Percentiles rank a stretch among this genome's conserved stretches.
These are phyloP conservation scores for Linyphia triangularis DNA, from an alignment of 2,888 invertebrate genomes.

Conservation along the genomic window DNA sequence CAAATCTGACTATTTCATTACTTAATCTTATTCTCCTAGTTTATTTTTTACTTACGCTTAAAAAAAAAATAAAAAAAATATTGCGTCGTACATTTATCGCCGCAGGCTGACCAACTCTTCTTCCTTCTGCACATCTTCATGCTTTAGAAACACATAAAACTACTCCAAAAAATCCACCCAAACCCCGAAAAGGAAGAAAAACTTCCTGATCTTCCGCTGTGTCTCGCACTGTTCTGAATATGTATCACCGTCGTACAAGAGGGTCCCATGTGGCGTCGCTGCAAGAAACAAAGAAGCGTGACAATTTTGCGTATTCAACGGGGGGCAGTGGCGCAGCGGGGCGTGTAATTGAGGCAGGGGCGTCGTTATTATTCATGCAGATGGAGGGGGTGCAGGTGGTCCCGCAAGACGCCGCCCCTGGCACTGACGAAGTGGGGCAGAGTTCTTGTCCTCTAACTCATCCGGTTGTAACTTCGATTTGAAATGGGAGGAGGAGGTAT, in stretches of 20 bases:
- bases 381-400: slow-evolving; percentile 65
- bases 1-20: no score
- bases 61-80: not conserved
- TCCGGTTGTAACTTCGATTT: slow-evolving; percentile 54
- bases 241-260: slow-evolving; percentile 46
- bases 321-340: slow-evolving; percentile 33
- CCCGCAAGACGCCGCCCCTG: slow-evolving; percentile 38
- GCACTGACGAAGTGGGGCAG: slow-evolving; percentile 68
- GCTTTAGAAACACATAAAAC: not conserved
- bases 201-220: no score
- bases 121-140: not conserved
- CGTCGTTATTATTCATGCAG: slow-evolving; percentile 66
- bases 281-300: slow-evolving; percentile 43
- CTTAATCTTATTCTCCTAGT: no score
- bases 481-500: not conserved
- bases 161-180: no score
- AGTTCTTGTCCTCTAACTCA: slow-evolving; percentile 35
- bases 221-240: slow-evolving; percentile 68
- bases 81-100: not conserved
- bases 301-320: slow-evolving; percentile 74
- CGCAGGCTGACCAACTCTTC: not conserved
- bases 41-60: no score
- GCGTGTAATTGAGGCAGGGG: slow-evolving; percentile 70
- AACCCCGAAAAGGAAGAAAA: no score
- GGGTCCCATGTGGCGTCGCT: slow-evolving; percentile 51